phyloP scores from a whole-genome alignment of 2,888 invertebrate genomes.

The Eupithecia insigniata region DNA sequence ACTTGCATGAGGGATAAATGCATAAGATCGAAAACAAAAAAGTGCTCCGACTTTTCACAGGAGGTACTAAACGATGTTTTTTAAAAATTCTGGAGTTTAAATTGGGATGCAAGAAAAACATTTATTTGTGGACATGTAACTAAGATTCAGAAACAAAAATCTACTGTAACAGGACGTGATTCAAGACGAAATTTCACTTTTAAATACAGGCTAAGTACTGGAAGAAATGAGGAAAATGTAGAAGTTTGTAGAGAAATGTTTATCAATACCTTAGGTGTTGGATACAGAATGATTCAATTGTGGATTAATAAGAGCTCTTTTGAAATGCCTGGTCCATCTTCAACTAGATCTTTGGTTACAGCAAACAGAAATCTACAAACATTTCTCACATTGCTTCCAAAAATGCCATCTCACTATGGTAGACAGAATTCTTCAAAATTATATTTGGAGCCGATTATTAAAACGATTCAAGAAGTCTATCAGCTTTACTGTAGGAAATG shows the following conservation, averaged over 20 bases:
- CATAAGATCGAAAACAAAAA: not conserved
- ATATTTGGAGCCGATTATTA: not conserved
- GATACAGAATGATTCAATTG: not conserved
- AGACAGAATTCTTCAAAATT: constrained; percentile 2
- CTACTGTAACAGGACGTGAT: not conserved
- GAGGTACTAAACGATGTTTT: not conserved
- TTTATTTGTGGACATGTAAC: not conserved
- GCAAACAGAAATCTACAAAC: not conserved
- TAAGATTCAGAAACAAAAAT: not conserved
- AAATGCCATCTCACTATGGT: constrained; percentile 13
- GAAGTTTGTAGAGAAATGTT: constrained; percentile 14
- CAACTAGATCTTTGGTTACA: not conserved
- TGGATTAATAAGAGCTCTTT: not conserved
- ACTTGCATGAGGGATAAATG: not conserved
- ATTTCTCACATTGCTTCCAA: constrained; percentile 4
- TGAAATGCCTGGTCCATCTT: not conserved
- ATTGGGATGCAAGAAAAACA: not conserved
- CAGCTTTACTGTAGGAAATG: not conserved
- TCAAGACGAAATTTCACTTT: not conserved
- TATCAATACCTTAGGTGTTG: not conserved
- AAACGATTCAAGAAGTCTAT: not conserved
- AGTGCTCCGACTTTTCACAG: not conserved
- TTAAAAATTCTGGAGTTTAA: not conserved
- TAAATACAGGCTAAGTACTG: constrained; percentile 1
- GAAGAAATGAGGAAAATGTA: constrained; percentile 11